Conservation (phyloP, 1,140 invertebrate species). For the Aleiodes sp. region DNA sequence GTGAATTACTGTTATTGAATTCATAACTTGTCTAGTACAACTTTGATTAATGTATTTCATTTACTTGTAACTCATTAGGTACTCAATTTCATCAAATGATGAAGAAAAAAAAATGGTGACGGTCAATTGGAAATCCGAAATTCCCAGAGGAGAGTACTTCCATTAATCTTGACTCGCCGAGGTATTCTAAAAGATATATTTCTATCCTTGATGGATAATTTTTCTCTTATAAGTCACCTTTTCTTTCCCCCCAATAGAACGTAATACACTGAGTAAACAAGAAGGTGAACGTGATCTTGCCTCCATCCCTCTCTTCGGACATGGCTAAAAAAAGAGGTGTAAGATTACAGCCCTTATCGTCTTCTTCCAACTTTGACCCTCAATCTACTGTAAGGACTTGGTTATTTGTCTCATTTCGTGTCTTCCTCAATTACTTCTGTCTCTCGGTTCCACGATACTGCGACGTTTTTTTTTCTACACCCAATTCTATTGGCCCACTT, state of each 20-base stretch:
- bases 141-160: background rate
- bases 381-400: slow-evolving; percentile 18
- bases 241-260: slow-evolving; percentile 21
- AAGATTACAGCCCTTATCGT: slow-evolving; percentile 53
- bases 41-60: background rate
- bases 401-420: slow-evolving; percentile 52
- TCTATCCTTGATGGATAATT: slow-evolving; percentile 3
- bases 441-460: slow-evolving; percentile 15
- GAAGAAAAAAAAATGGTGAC: background rate
- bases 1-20: slow-evolving; percentile 1
- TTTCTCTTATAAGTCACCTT: slow-evolving; percentile 24
- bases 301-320: background rate
- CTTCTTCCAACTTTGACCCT: slow-evolving; percentile 24
- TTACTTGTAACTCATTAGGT: background rate
- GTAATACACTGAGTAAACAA: slow-evolving; percentile 53
- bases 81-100: background rate
- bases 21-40: background rate
- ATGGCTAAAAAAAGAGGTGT: slow-evolving; percentile 45
- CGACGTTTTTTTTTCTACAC: background rate
- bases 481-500: slow-evolving; percentile 54
- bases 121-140: background rate
- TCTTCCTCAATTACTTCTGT: slow-evolving; percentile 40
- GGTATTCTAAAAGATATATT: slow-evolving; percentile 5
- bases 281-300: slow-evolving; percentile 43
- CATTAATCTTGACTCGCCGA: background rate